Conservation (phyloP, 2,113 vertebrate genomes). For the Enhydra lutris region DNA sequence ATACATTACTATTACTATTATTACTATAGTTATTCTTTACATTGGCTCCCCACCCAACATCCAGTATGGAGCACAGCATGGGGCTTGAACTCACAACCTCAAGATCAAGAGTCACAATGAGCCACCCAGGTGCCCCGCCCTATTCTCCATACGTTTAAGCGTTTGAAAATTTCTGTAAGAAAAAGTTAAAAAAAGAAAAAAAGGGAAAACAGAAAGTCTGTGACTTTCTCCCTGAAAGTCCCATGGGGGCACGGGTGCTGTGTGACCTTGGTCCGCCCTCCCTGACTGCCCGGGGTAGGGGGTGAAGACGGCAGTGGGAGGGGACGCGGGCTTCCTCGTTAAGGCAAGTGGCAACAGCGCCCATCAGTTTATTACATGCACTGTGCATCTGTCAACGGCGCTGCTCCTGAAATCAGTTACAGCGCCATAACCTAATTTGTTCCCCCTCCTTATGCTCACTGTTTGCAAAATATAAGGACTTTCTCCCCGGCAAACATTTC, state of each 20-base stretch:
- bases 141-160: not conserved
- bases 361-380: not conserved
- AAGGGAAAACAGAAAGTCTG: not conserved
- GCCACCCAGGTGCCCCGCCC: not conserved
- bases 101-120: not conserved
- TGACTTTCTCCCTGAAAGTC: not conserved
- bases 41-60: not conserved
- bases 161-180: not conserved
- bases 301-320: not conserved
- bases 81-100: not conserved
- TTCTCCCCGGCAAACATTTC: not conserved
- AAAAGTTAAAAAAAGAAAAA: not conserved
- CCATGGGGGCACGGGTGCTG: not conserved
- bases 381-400: not conserved
- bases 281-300: not conserved
- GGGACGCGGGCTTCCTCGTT: not conserved
- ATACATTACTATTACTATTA: not conserved
- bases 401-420: not conserved
- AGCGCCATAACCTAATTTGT: constrained; percentile 20
- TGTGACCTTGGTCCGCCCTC: not conserved
- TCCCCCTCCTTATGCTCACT: not conserved
- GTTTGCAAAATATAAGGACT: constrained; percentile 41
- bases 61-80: not conserved
- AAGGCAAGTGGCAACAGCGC: not conserved
- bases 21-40: not conserved